Base-by-base conservation (phyloP, 1,140 invertebrate species). In the Bombyx mandarina region DNA sequence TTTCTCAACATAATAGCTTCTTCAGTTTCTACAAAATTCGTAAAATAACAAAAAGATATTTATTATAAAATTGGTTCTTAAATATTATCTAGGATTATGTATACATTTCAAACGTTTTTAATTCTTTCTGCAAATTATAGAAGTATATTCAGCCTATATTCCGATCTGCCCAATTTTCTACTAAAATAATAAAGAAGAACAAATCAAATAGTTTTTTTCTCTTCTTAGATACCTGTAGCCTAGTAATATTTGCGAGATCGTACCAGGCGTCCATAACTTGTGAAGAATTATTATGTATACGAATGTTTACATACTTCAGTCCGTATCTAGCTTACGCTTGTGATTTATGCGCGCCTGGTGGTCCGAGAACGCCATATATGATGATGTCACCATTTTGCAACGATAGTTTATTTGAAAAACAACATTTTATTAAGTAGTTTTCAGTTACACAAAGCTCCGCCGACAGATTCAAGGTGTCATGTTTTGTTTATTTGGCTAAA, bases 331-430 rank as follows among this genome's bases (percentile, higher is more conserved):
- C 62, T 67, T 65, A 71, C 58, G 63, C 63, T 60, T 56, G 51
- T 48, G n/a, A 9, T 54, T 66, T 62, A 65, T 74, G 64, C 68
- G 52, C 57, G 59, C 73, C 71, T 72, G 73, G 73, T 76, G 73
- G 73, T 76, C 73, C 54, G 48, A 56, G 65, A 57, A 64, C 56
- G 48, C 59, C 55, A 56, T 66, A 65, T 60, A 49, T 61, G 61
- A 67, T 71, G 70, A 72, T 72, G 73, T 70, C 69, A 74, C 62
- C 61, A 61, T 63, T 62, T 66, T 65, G 62, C 57, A 57, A 54
- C 50, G 48, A 12, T 50, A 18, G 10, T 35, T 35, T 35, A 35
- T 35, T 35, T 35, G 26, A 35, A 35, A 35, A 35, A 3, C 4
- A 35, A 3, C 4, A 35, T 35, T 35, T 35, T 35, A 35, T 35